Base-by-base conservation (phyloP, 2,888 invertebrate species). In the Protophormia terraenovae region DNA sequence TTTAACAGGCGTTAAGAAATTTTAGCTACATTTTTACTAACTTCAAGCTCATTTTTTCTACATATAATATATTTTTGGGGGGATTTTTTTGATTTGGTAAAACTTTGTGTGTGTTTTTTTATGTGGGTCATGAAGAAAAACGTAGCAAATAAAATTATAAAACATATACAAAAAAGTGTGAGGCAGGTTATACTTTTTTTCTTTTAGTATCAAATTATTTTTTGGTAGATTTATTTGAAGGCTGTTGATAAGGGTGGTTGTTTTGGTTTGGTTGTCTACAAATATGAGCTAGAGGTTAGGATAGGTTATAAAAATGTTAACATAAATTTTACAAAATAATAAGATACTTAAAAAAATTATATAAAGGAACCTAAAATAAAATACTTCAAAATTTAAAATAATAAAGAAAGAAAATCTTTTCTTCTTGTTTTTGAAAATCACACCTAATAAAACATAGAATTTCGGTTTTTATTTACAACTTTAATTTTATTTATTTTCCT, bases 1-100 rank as follows among this genome's bases (percentile, higher is more conserved):
- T 69, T 69, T 41, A 82, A 64, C 82, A 86, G 87, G 87, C 58
- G 87, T 47, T 64, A 77, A 87, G 84, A 71, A 83, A 64, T 35
- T 80, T 73, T 75, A 80, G 86, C 55, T 77, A 58, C 71, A 53
- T n/a, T 76, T 45, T 27, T 58, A 24, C 19, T n/a, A 53, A n/a
- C 4, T 12, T 66, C n/a, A n/a, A 16, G 12, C 3, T 35, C 27
- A 50, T 8, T 41, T 72, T 45, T 55, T 16, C 7, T 12, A 27
- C 27, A 10, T 27, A 16, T 7, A 16, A 45, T 12, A 14, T 27
- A 16, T 58, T 47, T 60, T 67, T 60, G 16, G n/a, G 45, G 69
- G 47, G 67, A 12, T 16, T 22, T 22, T 16, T 71, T 41, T 53
- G 66, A 27, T 41, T 66, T 55, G 32, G n/a, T 10, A 16, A 53